phyloP scores from a whole-genome alignment of 1,140 invertebrate genomes.

The Hypsibius dujardini region DNA sequence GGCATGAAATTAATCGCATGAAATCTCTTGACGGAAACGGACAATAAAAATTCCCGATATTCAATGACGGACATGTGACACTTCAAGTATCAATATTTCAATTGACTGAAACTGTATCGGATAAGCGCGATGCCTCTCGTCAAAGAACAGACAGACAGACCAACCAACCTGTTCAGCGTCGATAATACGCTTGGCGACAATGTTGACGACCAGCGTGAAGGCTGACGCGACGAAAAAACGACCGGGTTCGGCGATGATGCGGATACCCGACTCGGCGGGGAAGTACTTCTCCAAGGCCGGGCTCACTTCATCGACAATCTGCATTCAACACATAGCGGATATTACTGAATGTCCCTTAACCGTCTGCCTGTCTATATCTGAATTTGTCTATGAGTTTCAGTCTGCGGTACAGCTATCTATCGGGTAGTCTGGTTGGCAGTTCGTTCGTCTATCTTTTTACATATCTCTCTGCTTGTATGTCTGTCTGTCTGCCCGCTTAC shows the following conservation, averaged over 20 bases:
- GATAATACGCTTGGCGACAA: slow-evolving; percentile 34
- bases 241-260: slow-evolving; percentile 37
- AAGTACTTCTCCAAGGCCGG: slow-evolving; percentile 33
- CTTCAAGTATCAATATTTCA: no score
- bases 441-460: no score
- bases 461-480: no score
- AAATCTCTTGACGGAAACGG: not conserved
- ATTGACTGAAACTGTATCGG: no score
- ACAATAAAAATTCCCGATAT: not conserved
- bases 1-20: not conserved
- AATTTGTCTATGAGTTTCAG: no score
- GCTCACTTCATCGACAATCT: slow-evolving; percentile 26
- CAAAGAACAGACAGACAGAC: not conserved
- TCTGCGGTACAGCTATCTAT: no score
- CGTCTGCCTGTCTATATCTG: no score
- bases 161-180: slow-evolving; percentile 1
- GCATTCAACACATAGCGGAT: no score
- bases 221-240: slow-evolving; percentile 36
- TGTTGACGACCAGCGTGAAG: slow-evolving; percentile 33
- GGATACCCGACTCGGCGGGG: slow-evolving; percentile 29
- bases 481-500: no score
- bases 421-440: no score
- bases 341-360: no score
- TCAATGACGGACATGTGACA: not conserved
- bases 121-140: not conserved